Percentiles rank a stretch among this genome's conserved stretches.
Conservation (phyloP, 2,888 invertebrate genomes). For the Pelosia muscerda region DNA sequence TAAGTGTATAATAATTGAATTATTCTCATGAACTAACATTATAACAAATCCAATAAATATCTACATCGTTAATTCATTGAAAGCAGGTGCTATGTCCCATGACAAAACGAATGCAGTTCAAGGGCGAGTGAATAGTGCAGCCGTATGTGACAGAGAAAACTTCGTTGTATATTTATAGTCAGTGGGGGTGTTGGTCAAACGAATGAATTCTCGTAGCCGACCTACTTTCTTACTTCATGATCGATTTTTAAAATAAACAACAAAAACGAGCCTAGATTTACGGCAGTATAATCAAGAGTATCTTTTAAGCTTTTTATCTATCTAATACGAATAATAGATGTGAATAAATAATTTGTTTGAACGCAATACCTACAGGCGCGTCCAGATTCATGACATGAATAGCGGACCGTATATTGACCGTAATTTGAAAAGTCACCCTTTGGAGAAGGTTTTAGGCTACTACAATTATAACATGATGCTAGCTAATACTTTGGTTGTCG, state of each 20-base stretch:
- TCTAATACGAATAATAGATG: no score
- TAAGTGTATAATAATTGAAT: conserved; percentile 27
- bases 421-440: no score
- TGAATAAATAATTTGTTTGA: no score
- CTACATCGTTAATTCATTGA: not conserved
- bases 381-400: no score
- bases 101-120: conserved; percentile 46
- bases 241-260: not conserved
- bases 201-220: conserved; percentile 28
- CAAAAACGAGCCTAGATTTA: not conserved
- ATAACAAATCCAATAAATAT: not conserved
- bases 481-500: no score
- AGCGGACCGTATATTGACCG: no score
- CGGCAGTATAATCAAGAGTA: not conserved
- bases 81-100: conserved; percentile 26
- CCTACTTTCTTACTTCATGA: conserved; percentile 3
- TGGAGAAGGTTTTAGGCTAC: no score
- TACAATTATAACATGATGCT: no score
- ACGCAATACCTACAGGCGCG: no score
- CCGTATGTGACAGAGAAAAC: conserved; percentile 40
- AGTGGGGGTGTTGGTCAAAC: conserved; percentile 27
- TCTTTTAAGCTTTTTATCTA: no score
- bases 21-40: not conserved
- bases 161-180: conserved; percentile 38
- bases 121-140: conserved; percentile 35